Evolutionary conservation across 2,888 invertebrate genomes (phyloP).

Genomic region (Melitaea athalia): DNA sequence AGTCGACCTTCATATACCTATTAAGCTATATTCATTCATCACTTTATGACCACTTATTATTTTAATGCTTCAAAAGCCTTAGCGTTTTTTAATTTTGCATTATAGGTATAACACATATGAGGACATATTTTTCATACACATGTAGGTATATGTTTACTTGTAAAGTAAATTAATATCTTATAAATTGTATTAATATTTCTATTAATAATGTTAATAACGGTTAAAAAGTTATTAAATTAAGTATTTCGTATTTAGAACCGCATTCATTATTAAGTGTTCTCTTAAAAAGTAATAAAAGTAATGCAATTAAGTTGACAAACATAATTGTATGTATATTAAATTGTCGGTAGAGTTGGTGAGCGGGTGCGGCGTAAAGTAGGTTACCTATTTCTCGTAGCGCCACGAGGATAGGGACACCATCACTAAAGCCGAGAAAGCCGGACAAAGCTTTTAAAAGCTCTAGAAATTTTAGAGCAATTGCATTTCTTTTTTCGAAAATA

Average conservation of each 20-base stretch:
- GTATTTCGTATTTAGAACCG: constrained; percentile 12
- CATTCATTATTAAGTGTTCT: constrained; percentile 14
- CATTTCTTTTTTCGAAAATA: too few species aligned
- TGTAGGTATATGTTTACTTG: background rate
- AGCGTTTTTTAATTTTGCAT: constrained; percentile 16
- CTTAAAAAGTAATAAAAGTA: constrained; percentile 45
- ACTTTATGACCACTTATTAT: constrained; percentile 36
- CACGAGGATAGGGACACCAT: constrained; percentile 50
- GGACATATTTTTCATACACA: background rate
- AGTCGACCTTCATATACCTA: constrained; percentile 34
- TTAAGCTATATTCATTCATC: constrained; percentile 38
- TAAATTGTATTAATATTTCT: too few species aligned
- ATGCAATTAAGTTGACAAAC: constrained; percentile 66
- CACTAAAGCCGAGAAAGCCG: too few species aligned
- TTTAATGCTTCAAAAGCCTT: constrained; percentile 26
- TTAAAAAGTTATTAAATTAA: constrained; percentile 11
- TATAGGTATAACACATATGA: background rate
- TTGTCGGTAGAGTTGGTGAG: constrained; percentile 42
- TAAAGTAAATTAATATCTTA: background rate
- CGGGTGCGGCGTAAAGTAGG: constrained; percentile 75
- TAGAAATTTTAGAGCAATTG: too few species aligned
- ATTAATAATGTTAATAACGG: background rate
- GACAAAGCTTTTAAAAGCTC: too few species aligned
- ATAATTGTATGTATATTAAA: constrained; percentile 45
- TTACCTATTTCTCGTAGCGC: constrained; percentile 71